Evolutionary conservation across 2,888 invertebrate genomes (phyloP), one percentile per base, ranked within the genome.

Genomic region (Macrophya alboannulata): DNA sequence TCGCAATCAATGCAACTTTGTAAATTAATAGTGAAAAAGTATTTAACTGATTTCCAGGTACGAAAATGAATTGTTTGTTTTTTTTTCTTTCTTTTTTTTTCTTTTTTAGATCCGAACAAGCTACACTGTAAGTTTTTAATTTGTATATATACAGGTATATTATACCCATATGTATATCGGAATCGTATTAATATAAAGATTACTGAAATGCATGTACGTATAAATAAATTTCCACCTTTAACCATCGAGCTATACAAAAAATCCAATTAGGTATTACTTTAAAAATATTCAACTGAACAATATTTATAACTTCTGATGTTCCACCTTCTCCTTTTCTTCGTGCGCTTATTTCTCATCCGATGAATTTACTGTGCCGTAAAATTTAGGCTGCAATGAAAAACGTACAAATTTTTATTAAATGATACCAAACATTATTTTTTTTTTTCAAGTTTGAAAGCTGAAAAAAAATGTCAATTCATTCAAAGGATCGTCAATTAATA

Each of bases 311-410:
- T 85, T 82, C 21, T 51, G 83, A 83, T 71, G 68, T 51, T 68
- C 37, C 37, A 25, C 17, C 43, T 48, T 31, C 55, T 77, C 77
- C 55, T 31, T 25, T 51, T n/a, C 1, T 45, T 40, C n/a, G 31
- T 68, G 68, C 17, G 37, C 37, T 85, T 71, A 82, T 45, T 82
- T 79, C 21, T 93, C 92, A 93, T 92, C 89, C 92, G 84, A 88
- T 91, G 86, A 93, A 90, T 83, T 83, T 4, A 83, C 83, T 51
- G 91, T 90, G 10, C 93, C 93, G 85, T 93, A 93, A 88, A 93
- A 93, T 91, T 93, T 93, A 76, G 93, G 93, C 93, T 93, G 89
- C 43, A 91, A 93, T 37, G 3, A 25, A 25, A 85, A 76, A 86
- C 82, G 77, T 76, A 81, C 48, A 85, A 84, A 85, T 68, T n/a